Conservation (phyloP, 2,113 vertebrate genomes). For the Piprites chloris region DNA sequence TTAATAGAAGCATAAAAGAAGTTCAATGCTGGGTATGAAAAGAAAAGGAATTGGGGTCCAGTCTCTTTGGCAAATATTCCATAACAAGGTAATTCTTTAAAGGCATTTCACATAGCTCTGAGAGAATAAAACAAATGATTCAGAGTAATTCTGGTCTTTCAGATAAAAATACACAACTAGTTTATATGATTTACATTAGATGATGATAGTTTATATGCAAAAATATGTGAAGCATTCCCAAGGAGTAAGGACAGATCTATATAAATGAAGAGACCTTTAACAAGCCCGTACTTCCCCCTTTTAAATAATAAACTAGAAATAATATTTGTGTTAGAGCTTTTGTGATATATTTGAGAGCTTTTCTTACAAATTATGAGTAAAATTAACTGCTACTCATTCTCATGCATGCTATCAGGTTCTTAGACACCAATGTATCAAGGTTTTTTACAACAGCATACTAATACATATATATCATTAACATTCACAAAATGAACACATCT, state of each 20-base stretch:
- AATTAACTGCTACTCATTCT: neutral
- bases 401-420: neutral
- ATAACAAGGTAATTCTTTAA: constrained; percentile 47
- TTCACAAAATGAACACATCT: neutral
- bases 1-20: constrained; percentile 27
- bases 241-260: neutral
- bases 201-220: neutral
- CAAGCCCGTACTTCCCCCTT: neutral
- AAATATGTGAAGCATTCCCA: neutral
- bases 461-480: neutral
- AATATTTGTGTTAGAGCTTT: neutral
- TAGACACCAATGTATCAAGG: neutral
- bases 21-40: neutral
- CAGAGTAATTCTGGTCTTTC: neutral
- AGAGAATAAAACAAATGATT: constrained; percentile 38
- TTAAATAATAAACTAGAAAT: neutral
- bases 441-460: neutral
- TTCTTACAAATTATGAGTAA: neutral
- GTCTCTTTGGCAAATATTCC: constrained; percentile 38
- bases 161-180: constrained; percentile 31
- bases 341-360: neutral
- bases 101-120: constrained; percentile 13
- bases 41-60: constrained; percentile 26
- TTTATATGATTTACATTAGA: neutral
- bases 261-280: neutral